Conservation (phyloP, 2,888 invertebrate species). For the Cantharis lateralis region DNA sequence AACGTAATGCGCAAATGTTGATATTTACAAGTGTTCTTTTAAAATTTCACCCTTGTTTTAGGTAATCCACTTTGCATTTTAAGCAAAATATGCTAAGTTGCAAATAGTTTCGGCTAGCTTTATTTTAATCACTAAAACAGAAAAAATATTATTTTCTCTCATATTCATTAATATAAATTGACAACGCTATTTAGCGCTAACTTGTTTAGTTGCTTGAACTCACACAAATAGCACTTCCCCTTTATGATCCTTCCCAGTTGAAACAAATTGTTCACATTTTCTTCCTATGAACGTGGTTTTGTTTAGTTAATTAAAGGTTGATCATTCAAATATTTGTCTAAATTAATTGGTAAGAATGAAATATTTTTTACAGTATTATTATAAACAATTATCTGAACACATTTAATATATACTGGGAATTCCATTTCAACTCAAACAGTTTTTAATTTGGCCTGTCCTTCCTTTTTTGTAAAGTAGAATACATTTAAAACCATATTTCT, state of each 20-base stretch:
- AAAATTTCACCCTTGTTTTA: background rate
- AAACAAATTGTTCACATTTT: background rate
- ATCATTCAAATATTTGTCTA: no score
- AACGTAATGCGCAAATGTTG: background rate
- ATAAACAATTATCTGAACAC: no score
- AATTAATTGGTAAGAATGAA: no score
- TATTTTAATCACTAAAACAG: no score
- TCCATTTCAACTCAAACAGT: no score
- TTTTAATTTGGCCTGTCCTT: no score
- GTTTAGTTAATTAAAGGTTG: no score
- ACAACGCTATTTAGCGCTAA: background rate
- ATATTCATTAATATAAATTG: background rate
- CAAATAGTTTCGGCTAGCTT: background rate
- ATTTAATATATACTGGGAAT: no score
- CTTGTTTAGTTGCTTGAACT: background rate
- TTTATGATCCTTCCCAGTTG: background rate
- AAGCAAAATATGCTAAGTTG: background rate
- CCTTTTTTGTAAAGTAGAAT: no score
- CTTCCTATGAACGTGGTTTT: no score
- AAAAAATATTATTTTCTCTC: background rate
- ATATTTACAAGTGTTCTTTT: background rate
- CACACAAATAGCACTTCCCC: background rate
- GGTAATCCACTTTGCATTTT: background rate
- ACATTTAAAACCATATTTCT: no score
- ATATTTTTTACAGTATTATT: no score